Percentiles rank a stretch among this genome's conserved stretches.
These are phyloP conservation scores for Antheraea assamensis DNA, from an alignment of 2,888 invertebrate genomes.

Conservation along the genomic window DNA sequence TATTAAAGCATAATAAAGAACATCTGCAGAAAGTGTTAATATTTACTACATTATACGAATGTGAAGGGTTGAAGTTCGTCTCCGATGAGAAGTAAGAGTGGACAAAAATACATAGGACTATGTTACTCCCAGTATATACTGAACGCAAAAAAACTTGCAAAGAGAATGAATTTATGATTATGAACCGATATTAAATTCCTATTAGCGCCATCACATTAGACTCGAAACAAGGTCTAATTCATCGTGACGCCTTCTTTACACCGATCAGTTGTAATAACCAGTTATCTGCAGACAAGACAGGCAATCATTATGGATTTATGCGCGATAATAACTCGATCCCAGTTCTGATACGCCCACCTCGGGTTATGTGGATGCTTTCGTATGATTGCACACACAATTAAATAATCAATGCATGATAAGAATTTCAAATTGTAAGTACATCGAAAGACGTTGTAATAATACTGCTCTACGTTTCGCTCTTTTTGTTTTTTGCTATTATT, in stretches of 20 bases:
- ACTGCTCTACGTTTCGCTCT: neutral
- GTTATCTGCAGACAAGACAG: conserved; percentile 49
- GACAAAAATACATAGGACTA: too few species aligned
- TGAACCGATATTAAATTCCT: conserved; percentile 24
- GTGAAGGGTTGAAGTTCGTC: too few species aligned
- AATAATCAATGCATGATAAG: neutral
- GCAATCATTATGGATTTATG: conserved; percentile 71
- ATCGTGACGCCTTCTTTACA: conserved; percentile 60
- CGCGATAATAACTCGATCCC: conserved; percentile 56
- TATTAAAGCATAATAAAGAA: too few species aligned
- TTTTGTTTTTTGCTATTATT: neutral
- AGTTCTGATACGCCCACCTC: conserved; percentile 42
- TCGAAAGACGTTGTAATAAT: neutral
- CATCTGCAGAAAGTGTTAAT: too few species aligned
- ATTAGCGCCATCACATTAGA: conserved; percentile 49
- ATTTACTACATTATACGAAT: too few species aligned
- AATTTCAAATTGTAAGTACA: neutral
- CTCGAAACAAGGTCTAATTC: conserved; percentile 46
- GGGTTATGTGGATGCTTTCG: conserved; percentile 23
- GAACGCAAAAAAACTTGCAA: neutral
- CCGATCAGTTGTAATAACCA: conserved; percentile 58
- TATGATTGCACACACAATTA: conserved; percentile 8
- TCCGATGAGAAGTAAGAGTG: too few species aligned
- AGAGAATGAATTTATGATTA: neutral
- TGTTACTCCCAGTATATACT: too few species aligned